Evolutionary conservation across 2,888 invertebrate genomes (phyloP).

Genomic region (Nephrotoma flavescens): DNA sequence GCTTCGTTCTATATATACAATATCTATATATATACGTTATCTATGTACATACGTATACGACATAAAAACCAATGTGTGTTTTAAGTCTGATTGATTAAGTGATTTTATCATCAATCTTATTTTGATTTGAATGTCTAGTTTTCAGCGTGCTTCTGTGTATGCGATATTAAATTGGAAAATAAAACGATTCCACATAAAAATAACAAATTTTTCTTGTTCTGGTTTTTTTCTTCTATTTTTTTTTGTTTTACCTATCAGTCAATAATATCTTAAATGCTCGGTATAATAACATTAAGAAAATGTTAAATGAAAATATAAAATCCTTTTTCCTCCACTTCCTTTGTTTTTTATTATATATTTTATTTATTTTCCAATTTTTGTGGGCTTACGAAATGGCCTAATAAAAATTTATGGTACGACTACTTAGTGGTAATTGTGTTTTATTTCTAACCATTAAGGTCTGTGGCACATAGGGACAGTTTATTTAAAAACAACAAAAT

Average conservation of each 20-base stretch:
- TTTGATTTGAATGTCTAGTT: not conserved
- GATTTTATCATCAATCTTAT: not conserved
- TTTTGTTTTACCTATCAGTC: not conserved
- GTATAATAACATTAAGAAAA: not conserved
- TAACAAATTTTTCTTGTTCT: not conserved
- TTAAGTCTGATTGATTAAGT: not conserved
- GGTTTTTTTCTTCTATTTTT: not conserved
- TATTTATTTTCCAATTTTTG: not conserved
- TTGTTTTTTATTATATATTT: not conserved
- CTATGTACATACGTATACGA: not conserved
- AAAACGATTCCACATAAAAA: not conserved
- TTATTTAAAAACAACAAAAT: not conserved
- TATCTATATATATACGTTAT: not conserved
- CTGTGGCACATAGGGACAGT: not conserved
- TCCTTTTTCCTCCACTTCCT: not conserved
- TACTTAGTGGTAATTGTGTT: not conserved
- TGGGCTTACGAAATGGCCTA: not conserved
- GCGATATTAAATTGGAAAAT: not conserved
- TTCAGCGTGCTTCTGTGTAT: not conserved
- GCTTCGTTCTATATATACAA: not conserved
- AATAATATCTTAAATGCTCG: not conserved
- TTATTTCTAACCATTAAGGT: not conserved
- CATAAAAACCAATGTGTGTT: not conserved
- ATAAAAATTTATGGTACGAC: not conserved
- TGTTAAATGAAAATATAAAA: not conserved